Evolutionary conservation across 2,797 vertebrate species (phyloP).

Genomic region (Hylomyscus alleni): DNA sequence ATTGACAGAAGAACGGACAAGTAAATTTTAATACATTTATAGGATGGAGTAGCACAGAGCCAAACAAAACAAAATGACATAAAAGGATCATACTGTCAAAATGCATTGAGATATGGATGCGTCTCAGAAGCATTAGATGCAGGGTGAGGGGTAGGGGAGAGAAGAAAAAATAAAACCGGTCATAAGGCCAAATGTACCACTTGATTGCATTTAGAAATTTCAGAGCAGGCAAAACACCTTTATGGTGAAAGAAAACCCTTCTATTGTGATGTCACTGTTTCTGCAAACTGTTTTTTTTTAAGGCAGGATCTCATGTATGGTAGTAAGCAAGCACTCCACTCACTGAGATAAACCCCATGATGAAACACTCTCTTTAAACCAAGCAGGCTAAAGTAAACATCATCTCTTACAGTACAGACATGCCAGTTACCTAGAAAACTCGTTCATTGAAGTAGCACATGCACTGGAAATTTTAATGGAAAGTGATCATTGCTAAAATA

Average conservation of each 20-base stretch:
- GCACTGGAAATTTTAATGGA: not conserved
- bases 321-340: not conserved
- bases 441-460: not conserved
- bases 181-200: not conserved
- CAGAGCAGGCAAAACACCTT: not conserved
- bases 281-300: not conserved
- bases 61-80: not conserved
- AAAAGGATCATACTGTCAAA: not conserved
- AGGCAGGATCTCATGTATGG: not conserved
- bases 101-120: not conserved
- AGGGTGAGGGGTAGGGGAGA: too few species aligned
- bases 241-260: not conserved
- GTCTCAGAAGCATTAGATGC: not conserved
- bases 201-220: not conserved
- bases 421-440: not conserved
- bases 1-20: not conserved
- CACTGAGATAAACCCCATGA: not conserved
- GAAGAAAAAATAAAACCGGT: not conserved
- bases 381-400: not conserved
- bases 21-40: not conserved
- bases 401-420: not conserved
- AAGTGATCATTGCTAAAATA: constrained; percentile 9
- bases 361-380: not conserved
- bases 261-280: not conserved
- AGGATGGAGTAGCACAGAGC: not conserved